Conservation (phyloP, 2,888 invertebrate species). For the Parapristionchus giblindavisi region DNA sequence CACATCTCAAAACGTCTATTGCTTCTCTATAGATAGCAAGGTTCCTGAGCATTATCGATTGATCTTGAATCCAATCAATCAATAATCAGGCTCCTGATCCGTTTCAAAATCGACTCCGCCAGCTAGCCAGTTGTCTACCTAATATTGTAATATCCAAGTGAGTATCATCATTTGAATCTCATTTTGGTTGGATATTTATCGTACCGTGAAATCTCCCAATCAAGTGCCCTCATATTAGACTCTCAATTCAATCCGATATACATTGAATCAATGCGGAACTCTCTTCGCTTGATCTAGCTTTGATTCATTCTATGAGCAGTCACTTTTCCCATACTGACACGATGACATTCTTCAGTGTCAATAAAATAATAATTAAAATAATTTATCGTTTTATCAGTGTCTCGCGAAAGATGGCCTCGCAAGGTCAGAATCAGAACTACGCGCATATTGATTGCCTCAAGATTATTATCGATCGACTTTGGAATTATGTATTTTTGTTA, state of each 20-base stretch:
- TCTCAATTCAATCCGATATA: no score
- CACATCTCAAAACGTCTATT: constrained; percentile 6
- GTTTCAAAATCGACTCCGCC: neutral
- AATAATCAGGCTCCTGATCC: neutral
- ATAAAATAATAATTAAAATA: neutral
- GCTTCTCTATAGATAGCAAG: constrained; percentile 24
- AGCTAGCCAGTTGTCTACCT: constrained; percentile 2
- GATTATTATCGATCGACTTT: neutral
- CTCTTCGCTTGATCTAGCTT: neutral
- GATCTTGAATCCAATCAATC: neutral
- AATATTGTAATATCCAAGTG: constrained; percentile 19
- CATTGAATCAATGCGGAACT: no score
- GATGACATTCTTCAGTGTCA: neutral
- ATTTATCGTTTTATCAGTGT: neutral
- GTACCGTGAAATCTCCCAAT: no score
- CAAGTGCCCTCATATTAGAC: no score
- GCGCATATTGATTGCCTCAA: constrained; percentile 32
- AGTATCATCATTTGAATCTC: neutral
- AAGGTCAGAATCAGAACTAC: constrained; percentile 21
- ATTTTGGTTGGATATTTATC: no score
- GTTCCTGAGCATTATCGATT: neutral
- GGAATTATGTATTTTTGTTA: constrained; percentile 16
- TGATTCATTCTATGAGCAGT: no score
- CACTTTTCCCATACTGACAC: neutral
- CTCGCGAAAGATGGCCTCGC: neutral